Percentiles rank a stretch among this genome's conserved stretches.
Evolutionary conservation across 1,140 invertebrate species (phyloP).

Genomic region (Liolophura sinensis): DNA sequence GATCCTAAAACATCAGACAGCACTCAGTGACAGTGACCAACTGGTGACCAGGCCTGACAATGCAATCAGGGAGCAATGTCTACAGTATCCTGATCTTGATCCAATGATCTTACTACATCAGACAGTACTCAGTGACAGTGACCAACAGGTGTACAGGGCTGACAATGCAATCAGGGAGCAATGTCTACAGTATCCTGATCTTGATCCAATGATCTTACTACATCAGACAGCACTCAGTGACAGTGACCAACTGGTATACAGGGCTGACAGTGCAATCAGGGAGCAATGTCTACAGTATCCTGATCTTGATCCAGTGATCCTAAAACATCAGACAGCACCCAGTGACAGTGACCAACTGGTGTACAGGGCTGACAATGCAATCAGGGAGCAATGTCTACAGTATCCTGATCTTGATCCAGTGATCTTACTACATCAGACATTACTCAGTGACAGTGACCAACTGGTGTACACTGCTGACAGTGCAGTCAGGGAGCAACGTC

Average conservation of each 20-base stretch:
- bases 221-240: constrained; percentile 5
- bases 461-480: background rate
- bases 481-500: background rate
- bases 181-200: constrained; percentile 11
- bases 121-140: constrained; percentile 19
- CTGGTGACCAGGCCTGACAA: background rate
- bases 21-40: background rate
- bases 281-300: background rate
- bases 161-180: background rate
- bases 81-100: too few relatives aligned
- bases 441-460: constrained; percentile 23
- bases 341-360: constrained; percentile 28
- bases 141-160: constrained; percentile 3
- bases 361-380: constrained; percentile 10
- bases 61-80: background rate
- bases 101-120: background rate
- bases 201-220: constrained; percentile 2
- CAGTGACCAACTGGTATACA: constrained; percentile 15
- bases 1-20: background rate
- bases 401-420: too few relatives aligned
- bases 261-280: constrained; percentile 28
- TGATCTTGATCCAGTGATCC: background rate
- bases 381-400: background rate
- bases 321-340: constrained; percentile 6
- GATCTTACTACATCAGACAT: background rate